These are phyloP conservation scores for Melinaea marsaeus DNA, from an alignment of 2,888 invertebrate species.

Conservation along the genomic window DNA sequence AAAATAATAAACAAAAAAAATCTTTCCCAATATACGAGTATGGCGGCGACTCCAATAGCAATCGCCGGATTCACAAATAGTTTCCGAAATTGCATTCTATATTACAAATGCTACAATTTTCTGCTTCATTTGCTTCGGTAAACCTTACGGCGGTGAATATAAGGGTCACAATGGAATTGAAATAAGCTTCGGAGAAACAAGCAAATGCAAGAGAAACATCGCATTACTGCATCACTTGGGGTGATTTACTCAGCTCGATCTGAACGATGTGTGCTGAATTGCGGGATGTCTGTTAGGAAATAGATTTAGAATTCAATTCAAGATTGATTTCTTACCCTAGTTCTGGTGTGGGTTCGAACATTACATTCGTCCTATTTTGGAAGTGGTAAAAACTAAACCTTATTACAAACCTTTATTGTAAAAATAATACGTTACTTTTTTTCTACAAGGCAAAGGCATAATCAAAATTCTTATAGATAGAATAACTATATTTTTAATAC, in stretches of 20 bases:
- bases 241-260: constrained; percentile 4
- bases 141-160: background rate
- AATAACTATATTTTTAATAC: too few species aligned
- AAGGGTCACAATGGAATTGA: background rate
- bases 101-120: background rate
- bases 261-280: constrained; percentile 5
- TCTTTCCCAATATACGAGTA: background rate
- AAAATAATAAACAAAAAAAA: constrained; percentile 7
- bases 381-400: too few species aligned
- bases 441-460: too few species aligned
- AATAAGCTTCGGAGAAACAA: background rate
- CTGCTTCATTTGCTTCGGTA: background rate
- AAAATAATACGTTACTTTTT: too few species aligned
- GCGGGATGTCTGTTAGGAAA: background rate
- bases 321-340: background rate
- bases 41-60: constrained; percentile 10
- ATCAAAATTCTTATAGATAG: too few species aligned
- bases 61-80: constrained; percentile 10
- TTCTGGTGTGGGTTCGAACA: too few species aligned
- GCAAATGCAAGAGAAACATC: constrained; percentile 5
- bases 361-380: too few species aligned
- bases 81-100: constrained; percentile 13
- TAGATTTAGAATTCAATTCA: constrained; percentile 2
- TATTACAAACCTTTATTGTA: too few species aligned
- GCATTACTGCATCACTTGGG: constrained; percentile 2